These are phyloP conservation scores for Drosophila recens DNA, from an alignment of 2,888 invertebrate genomes.

Conservation along the genomic window DNA sequence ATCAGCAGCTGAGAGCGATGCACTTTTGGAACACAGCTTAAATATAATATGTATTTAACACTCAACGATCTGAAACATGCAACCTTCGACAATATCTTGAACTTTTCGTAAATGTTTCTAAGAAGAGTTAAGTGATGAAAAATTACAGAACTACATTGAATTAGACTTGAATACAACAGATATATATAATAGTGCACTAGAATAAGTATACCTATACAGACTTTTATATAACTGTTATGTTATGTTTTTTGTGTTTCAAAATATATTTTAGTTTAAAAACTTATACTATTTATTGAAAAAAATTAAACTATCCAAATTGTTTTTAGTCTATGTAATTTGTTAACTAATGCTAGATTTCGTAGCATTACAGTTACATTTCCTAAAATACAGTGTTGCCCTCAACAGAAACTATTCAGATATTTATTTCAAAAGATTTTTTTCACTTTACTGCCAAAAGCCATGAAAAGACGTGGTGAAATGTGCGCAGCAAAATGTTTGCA, in stretches of 20 bases:
- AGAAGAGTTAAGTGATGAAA: too few species aligned
- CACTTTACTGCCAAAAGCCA: conserved; percentile 29
- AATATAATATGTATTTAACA: neutral
- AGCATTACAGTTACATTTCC: neutral
- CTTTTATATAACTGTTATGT: too few species aligned
- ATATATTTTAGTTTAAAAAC: neutral
- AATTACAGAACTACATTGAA: too few species aligned
- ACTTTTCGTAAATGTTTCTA: neutral
- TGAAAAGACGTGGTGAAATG: conserved; percentile 54
- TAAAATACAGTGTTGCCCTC: neutral
- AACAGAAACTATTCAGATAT: neutral
- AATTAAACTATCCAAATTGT: neutral
- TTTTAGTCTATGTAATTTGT: neutral
- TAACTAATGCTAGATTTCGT: too few species aligned
- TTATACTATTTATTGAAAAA: neutral
- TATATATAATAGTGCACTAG: too few species aligned
- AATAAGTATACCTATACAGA: too few species aligned
- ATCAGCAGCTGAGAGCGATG: neutral
- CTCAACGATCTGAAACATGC: neutral
- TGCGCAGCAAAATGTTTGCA: conserved; percentile 54
- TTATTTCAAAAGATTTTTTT: conserved; percentile 5
- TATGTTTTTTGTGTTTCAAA: neutral
- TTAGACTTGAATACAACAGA: too few species aligned
- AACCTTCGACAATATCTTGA: neutral
- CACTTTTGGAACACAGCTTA: neutral